phyloP scores from a whole-genome alignment of 2,113 vertebrate species.

The Pangasianodon hypophthalmus region DNA sequence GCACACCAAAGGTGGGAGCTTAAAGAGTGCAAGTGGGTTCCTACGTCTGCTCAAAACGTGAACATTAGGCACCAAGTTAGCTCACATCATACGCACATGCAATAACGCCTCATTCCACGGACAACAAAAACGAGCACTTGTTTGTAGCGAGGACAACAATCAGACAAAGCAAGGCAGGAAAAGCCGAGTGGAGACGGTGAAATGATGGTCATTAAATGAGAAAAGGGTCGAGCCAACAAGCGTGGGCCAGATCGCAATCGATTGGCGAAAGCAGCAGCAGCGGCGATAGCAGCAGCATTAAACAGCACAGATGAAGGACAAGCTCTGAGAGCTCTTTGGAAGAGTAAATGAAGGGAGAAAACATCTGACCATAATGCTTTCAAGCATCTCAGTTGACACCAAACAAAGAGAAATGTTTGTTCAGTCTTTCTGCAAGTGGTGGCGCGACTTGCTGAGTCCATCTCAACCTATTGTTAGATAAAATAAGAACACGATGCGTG shows the following conservation, averaged over 20 bases:
- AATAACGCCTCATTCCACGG: constrained; percentile 71
- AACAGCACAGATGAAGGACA: constrained; percentile 42
- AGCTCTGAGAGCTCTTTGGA: constrained; percentile 46
- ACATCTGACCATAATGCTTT: constrained; percentile 14
- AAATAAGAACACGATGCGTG: neutral
- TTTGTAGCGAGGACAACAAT: constrained; percentile 13
- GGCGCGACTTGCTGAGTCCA: neutral
- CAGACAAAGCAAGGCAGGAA: constrained; percentile 62
- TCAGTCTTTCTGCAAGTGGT: neutral
- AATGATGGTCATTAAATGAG: constrained; percentile 8
- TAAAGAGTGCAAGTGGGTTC: constrained; percentile 82
- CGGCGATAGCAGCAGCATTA: constrained; percentile 67
- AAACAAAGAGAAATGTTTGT: neutral
- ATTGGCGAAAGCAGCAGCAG: constrained; percentile 63
- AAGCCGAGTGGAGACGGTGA: constrained; percentile 4
- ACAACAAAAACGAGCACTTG: constrained; percentile 52
- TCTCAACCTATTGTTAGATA: neutral
- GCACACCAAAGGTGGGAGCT: constrained; percentile 86
- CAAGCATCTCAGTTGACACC: neutral
- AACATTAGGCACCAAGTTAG: constrained; percentile 82
- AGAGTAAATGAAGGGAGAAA: constrained; percentile 35
- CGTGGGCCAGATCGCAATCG: constrained; percentile 40
- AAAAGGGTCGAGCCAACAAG: constrained; percentile 30
- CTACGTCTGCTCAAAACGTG: constrained; percentile 81
- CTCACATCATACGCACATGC: constrained; percentile 77